Conservation (phyloP, 2,797 vertebrate species). For the Anabas testudineus region DNA sequence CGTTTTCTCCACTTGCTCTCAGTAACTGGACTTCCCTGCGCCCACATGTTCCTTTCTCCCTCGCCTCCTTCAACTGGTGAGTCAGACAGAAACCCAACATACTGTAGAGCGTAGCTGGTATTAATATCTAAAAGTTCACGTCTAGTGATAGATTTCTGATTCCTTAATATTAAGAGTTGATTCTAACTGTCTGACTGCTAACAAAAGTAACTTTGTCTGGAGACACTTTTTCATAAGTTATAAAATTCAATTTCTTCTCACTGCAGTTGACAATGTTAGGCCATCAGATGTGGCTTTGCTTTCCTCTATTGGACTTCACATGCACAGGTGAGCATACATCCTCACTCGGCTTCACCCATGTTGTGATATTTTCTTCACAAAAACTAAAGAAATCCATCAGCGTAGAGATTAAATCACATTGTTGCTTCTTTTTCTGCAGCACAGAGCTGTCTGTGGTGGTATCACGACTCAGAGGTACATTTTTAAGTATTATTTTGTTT, state of each 20-base stretch:
- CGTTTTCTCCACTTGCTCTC: conserved; percentile 10
- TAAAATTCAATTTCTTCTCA: background rate
- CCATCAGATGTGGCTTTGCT: conserved; percentile 74
- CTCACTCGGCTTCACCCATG: background rate
- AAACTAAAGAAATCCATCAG: conserved; percentile 5
- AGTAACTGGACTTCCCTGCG: conserved; percentile 59
- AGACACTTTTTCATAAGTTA: too few species aligned
- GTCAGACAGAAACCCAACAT: background rate
- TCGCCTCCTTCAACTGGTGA: conserved; percentile 69
- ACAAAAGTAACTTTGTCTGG: too few species aligned
- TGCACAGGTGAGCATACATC: conserved; percentile 60
- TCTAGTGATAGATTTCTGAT: too few species aligned
- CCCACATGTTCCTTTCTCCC: conserved; percentile 54
- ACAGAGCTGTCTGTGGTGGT: conserved; percentile 58
- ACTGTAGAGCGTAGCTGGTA: background rate
- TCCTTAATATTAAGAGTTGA: too few species aligned
- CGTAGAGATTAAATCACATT: background rate
- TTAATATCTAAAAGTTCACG: background rate
- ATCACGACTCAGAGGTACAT: conserved; percentile 72
- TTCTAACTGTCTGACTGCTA: too few species aligned
- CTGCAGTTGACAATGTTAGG: conserved; percentile 64
- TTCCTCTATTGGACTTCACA: conserved; percentile 58
- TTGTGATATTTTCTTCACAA: background rate
- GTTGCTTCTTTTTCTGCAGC: conserved; percentile 49
- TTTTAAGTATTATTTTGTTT: background rate